Evolutionary conservation across 2,113 vertebrate species (phyloP).

Genomic region (Gymnorhina tibicen): DNA sequence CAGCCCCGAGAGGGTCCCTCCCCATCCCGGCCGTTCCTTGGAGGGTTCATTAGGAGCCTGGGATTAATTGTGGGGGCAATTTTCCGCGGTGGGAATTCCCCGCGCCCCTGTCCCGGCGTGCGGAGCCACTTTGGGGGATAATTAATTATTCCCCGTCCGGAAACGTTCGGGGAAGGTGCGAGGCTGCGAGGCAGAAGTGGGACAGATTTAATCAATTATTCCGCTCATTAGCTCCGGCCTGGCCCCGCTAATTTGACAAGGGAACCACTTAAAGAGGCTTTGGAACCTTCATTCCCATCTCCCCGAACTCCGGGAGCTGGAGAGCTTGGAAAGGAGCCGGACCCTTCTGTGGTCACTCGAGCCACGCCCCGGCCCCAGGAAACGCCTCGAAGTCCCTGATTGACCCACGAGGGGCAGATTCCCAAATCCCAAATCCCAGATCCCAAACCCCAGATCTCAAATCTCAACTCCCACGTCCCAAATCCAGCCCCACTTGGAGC

Average conservation of each 20-base stretch:
- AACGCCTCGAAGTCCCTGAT: background rate
- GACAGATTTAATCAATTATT: slow-evolving; percentile 56
- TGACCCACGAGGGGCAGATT: background rate
- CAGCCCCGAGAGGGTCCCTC: background rate
- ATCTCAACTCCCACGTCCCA: background rate
- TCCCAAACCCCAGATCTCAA: background rate
- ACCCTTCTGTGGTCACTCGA: accelerated
- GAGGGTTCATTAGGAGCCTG: background rate
- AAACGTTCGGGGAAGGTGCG: slow-evolving; percentile 50
- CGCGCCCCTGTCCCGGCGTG: background rate
- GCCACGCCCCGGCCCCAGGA: background rate
- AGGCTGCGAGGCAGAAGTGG: slow-evolving; percentile 9
- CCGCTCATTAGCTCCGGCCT: slow-evolving; percentile 15
- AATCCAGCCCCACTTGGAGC: accelerated
- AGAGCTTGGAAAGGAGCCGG: background rate
- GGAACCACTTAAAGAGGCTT: background rate
- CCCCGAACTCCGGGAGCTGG: background rate
- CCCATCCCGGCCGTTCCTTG: background rate
- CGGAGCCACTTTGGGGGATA: background rate
- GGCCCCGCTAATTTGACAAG: background rate
- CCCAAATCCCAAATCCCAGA: accelerated
- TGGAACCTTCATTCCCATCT: background rate
- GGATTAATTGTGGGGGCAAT: slow-evolving; percentile 21
- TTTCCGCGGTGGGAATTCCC: background rate
- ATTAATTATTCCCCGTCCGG: slow-evolving; percentile 30